Percentiles rank a stretch among this genome's conserved stretches.
Evolutionary conservation across 2,888 invertebrate genomes (phyloP).

Genomic region (Andrena hattorfiana): DNA sequence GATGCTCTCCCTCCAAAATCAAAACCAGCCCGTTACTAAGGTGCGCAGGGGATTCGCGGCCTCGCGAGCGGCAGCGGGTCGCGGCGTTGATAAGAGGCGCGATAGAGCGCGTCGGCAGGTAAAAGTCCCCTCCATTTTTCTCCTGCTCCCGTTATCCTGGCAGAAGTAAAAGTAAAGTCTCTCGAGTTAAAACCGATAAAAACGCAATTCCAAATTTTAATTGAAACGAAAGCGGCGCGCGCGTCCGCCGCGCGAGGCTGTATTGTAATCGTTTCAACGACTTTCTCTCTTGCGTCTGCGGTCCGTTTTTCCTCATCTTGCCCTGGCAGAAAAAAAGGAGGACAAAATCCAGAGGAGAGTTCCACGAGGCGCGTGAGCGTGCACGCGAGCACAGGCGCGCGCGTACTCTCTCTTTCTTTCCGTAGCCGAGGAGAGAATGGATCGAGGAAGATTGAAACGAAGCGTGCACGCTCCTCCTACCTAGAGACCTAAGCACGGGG

Average conservation of each 20-base stretch:
- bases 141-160: too few relatives aligned
- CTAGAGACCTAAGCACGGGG: conserved; percentile 49
- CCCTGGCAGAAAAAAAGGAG: conserved; percentile 4
- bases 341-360: conserved; percentile 21
- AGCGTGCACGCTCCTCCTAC: conserved; percentile 58
- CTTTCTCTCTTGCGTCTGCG: conserved; percentile 61
- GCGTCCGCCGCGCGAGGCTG: conserved; percentile 6
- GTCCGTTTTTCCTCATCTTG: conserved; percentile 15
- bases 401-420: conserved; percentile 46
- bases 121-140: too few relatives aligned
- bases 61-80: too few relatives aligned
- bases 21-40: too few relatives aligned
- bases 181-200: conserved; percentile 1
- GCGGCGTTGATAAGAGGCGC: too few relatives aligned
- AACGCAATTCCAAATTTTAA: conserved; percentile 17
- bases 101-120: too few relatives aligned
- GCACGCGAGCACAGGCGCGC: background rate
- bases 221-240: conserved; percentile 60
- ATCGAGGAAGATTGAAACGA: conserved; percentile 50
- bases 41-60: too few relatives aligned
- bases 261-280: conserved; percentile 45
- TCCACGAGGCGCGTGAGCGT: background rate
- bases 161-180: conserved; percentile 1
- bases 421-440: conserved; percentile 52
- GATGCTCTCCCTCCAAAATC: too few relatives aligned